Evolutionary conservation across 2,113 vertebrate species (phyloP), one percentile per base, ranked within the genome.

Genomic region (Pteropus alecto): DNA sequence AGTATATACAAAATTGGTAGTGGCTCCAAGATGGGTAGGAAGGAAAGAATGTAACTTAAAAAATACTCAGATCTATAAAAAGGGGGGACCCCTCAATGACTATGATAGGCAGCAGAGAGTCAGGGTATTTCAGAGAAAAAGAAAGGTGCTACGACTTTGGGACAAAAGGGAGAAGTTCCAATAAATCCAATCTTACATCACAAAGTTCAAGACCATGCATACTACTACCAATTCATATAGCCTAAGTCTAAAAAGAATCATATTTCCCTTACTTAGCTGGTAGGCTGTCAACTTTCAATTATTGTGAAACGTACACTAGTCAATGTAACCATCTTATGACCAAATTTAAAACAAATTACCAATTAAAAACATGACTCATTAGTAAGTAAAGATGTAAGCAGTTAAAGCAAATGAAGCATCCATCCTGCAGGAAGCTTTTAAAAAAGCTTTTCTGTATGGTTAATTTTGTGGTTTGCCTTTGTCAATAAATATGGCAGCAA

Each of bases 381-480:
- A 65, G 26, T 74, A 85, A 92, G 28, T 56, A 68, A 82, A 93
- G 87, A 84, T 83, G 71, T 7, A 73, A 84, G n/a, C 33, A 77
- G 6, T 46, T 88, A 43, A 58, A 78, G 61, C 63, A 83, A 93
- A 90, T 8, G 68, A 92, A 87, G 83, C 43, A 71, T 5, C 58
- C 71, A 56, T 63, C 38, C n/a, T 90, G 76, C 41, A 54, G 85
- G 70, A 96, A 87, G 70, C 30, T 67, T 28, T 74, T 81, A 3
- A 30, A 63, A 63, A 63, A 79, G 41, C 21, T 83, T 48, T 96
- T 67, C 77, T 78, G 63, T 11, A 54, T 33, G 26, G 48, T 83
- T 96, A 92, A 93, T 82, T 16, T 89, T 95, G 92, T 92, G 89
- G 78, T 90, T 94, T 93, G 24, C 46, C 35, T 93, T 79, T 82